Base-by-base conservation (phyloP, 2,113 vertebrate genomes). In the Amazona guildingii region DNA sequence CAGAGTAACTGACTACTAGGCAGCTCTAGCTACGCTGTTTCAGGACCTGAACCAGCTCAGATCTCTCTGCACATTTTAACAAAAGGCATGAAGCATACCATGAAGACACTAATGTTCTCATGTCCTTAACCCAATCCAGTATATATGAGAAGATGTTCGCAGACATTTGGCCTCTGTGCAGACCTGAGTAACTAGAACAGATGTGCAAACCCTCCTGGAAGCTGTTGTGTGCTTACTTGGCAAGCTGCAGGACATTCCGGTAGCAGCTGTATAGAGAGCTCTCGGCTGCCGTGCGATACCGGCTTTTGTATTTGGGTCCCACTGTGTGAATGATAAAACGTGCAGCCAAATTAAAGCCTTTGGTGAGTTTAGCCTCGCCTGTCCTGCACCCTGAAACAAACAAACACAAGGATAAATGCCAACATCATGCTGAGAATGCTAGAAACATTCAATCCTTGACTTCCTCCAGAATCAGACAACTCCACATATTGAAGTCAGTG, bases 261-360 rank as follows among this genome's bases (percentile, higher is more conserved):
- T 99, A 99, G 95, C 99, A 99, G 98, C 99, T 99, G 97, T 98
- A 99, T 1, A 99, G 97, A 10, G 99, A 99, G 54, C 99, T 99
- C 97, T 99, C 99, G 0, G 99, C 99, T 1, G 99, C 99, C 2
- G 99, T 99, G 90, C 99, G 98, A 88, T 99, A 99, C 87, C 98
- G 99, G 95, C 97, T 97, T 95, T 99, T 99, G 96, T 99, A 99
- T 87, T 99, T 99, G 17, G 99, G 99, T 41, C 99, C 99, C 92
- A 99, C 99, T 0, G 99, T 99, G 97, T 99, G 99, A 88, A 99
- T 98, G 97, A 99, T 99, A 98, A 99, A 99, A 54, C 99, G 98
- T 1, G 99, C 99, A 8, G 99, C 99, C 94, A 99, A 97, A 77
- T 98, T 99, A 95, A 99, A 99, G 7, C 99, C 99, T 96, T 99